Conservation (phyloP, 2,888 invertebrate species). For the Drosophila acutilabella region DNA sequence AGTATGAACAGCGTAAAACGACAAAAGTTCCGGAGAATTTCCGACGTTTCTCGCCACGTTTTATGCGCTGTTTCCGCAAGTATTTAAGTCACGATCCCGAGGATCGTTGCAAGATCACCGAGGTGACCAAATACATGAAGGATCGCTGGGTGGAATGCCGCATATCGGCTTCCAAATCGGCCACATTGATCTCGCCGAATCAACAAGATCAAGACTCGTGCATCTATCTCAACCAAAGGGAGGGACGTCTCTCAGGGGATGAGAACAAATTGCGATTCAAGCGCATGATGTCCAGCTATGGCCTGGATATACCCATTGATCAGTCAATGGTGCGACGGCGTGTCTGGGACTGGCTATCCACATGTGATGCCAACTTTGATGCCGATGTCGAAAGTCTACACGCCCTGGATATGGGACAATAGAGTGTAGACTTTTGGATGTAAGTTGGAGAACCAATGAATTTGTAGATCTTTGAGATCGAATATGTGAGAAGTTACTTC, state of each 20-base stretch:
- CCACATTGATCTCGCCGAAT: slow-evolving; percentile 83
- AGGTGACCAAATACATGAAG: slow-evolving; percentile 87
- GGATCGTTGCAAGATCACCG: slow-evolving; percentile 87
- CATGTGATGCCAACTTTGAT: slow-evolving; percentile 86
- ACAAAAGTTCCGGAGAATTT: slow-evolving; percentile 87
- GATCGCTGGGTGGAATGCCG: slow-evolving; percentile 87
- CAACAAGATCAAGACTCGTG: slow-evolving; percentile 86
- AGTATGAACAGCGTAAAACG: slow-evolving; percentile 88
- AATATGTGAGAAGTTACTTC: slow-evolving; percentile 40
- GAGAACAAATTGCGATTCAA: slow-evolving; percentile 86
- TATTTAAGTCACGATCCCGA: slow-evolving; percentile 89
- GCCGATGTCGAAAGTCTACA: slow-evolving; percentile 82
- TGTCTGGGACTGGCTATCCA: slow-evolving; percentile 89
- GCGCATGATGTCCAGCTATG: slow-evolving; percentile 87
- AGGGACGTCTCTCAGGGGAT: slow-evolving; percentile 86
- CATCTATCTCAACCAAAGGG: slow-evolving; percentile 86
- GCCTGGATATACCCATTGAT: slow-evolving; percentile 88
- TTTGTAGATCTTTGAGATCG: slow-evolving; percentile 52
- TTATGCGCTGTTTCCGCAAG: slow-evolving; percentile 89
- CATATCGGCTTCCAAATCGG: slow-evolving; percentile 86
- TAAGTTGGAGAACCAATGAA: slow-evolving; percentile 38
- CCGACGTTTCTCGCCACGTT: slow-evolving; percentile 88
- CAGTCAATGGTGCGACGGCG: slow-evolving; percentile 87
- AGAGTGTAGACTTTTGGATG: slow-evolving; percentile 24
- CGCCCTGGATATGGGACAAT: slow-evolving; percentile 74